These are phyloP conservation scores for Andrena fulva DNA, from an alignment of 2,888 invertebrate genomes.

Conservation along the genomic window DNA sequence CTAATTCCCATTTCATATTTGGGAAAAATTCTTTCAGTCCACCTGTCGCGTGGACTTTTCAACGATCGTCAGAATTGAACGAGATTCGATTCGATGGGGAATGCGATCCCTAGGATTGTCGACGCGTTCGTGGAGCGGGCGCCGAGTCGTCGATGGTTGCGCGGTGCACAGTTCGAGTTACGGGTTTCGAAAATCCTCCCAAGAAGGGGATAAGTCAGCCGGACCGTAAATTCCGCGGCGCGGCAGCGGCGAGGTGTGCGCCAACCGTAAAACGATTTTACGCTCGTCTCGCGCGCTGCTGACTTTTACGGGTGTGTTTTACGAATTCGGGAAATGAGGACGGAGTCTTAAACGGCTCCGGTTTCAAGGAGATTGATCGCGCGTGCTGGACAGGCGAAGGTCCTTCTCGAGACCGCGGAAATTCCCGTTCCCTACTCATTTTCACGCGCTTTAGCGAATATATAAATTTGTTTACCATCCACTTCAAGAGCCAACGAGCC, in stretches of 20 bases:
- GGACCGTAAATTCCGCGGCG: constrained; percentile 5
- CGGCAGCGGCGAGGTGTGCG: background rate
- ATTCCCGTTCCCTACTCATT: too few relatives aligned
- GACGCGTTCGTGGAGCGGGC: background rate
- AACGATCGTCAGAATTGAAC: too few relatives aligned
- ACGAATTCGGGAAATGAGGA: constrained; percentile 15
- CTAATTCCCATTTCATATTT: too few relatives aligned
- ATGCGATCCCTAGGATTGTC: background rate
- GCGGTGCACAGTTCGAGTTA: background rate
- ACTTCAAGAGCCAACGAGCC: too few relatives aligned
- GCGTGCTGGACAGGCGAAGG: background rate
- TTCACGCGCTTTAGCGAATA: too few relatives aligned
- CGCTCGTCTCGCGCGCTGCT: background rate
- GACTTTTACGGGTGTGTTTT: constrained; percentile 6
- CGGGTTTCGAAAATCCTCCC: background rate
- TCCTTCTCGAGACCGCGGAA: too few relatives aligned
- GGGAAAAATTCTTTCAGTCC: too few relatives aligned
- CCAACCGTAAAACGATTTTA: constrained; percentile 31
- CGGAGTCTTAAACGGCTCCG: background rate
- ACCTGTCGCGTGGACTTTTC: too few relatives aligned
- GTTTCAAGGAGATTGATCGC: constrained; percentile 1
- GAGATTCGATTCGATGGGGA: too few relatives aligned
- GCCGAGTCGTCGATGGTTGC: background rate
- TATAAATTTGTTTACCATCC: too few relatives aligned
- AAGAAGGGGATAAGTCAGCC: background rate